phyloP scores from a whole-genome alignment of 2,888 invertebrate genomes.

The Phaedon cochleariae region DNA sequence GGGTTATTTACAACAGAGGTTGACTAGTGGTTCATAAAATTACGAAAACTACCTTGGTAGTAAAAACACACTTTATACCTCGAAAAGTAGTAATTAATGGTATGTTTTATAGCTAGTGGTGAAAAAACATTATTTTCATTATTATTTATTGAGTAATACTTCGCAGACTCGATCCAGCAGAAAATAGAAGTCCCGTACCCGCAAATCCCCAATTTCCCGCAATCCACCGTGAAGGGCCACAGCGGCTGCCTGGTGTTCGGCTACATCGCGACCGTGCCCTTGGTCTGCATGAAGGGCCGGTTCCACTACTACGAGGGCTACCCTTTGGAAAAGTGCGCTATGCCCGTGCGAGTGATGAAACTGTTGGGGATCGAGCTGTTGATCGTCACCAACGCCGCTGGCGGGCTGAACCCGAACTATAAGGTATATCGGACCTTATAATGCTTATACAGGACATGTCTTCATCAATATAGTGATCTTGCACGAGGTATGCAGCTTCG shows the following conservation, averaged over 20 bases:
- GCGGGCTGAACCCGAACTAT: slow-evolving; percentile 80
- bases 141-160: too few species aligned
- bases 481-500: too few species aligned
- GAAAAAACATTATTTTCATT: too few species aligned
- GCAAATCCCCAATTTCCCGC: slow-evolving; percentile 93
- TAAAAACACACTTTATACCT: too few species aligned
- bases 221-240: slow-evolving; percentile 92
- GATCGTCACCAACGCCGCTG: slow-evolving; percentile 87
- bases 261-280: slow-evolving; percentile 73
- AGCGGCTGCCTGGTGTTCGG: slow-evolving; percentile 93
- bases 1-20: too few species aligned
- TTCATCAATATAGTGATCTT: slow-evolving; percentile 41
- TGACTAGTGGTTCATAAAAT: too few species aligned
- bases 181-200: slow-evolving; percentile 82
- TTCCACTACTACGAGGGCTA: slow-evolving; percentile 96
- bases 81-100: too few species aligned
- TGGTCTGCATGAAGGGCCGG: slow-evolving; percentile 93
- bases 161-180: slow-evolving; percentile 81
- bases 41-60: too few species aligned
- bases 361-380: slow-evolving; percentile 84
- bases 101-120: too few species aligned
- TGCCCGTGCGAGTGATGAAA: slow-evolving; percentile 94
- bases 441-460: neutral
- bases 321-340: slow-evolving; percentile 84
- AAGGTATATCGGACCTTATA: slow-evolving; percentile 56